Base-by-base conservation (phyloP, 2,888 invertebrate species). In the Phyto melanocephala region DNA sequence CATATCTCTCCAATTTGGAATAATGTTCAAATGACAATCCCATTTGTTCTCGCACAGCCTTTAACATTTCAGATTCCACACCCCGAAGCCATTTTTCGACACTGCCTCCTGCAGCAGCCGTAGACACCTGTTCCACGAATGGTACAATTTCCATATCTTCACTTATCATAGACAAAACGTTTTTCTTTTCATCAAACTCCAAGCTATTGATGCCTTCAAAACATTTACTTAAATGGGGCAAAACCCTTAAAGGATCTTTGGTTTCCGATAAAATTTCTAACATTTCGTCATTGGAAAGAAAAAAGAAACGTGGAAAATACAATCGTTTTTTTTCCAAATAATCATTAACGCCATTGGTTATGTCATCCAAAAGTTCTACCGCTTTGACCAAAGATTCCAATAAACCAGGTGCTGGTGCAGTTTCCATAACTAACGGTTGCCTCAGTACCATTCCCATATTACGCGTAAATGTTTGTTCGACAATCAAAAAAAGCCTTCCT, bases 261-360 rank as follows among this genome's bases (percentile, higher is more conserved):
- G 94, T 93, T 89, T 95, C 94, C 1, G 95, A 95, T 24, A 96
- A 90, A 83, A 96, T 94, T 86, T 94, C 94, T 65, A 95, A 90
- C 90, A 96, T 93, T 89, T 95, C 95, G 85, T 94, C 93, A 88
- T 96, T 95, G 0, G 95, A 95, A 71, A 96, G 89, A 87, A 96
- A 96, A 91, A 95, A 95, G 87, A 96, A 94, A 85, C 95, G 93
- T 13, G 95, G 93, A 88, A 95, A 95, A 86, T 92, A 93, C 11
- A 94, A 88, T 78, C 94, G 91, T 86, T 95, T 94, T 87, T 93
- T 93, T 87, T 95, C 94, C 77, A 95, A 90, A 88, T 95, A 95
- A 60, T 92, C 92, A 86, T 93, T 93, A 0, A 95, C 92, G 0
- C 94, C 94, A 81, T 92, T 92, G 79, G 93, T 93, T 62, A 95